Evolutionary conservation across 2,797 vertebrate genomes (phyloP), one percentile per base, ranked within the genome.

Genomic region (Pagetopsis macropterus): DNA sequence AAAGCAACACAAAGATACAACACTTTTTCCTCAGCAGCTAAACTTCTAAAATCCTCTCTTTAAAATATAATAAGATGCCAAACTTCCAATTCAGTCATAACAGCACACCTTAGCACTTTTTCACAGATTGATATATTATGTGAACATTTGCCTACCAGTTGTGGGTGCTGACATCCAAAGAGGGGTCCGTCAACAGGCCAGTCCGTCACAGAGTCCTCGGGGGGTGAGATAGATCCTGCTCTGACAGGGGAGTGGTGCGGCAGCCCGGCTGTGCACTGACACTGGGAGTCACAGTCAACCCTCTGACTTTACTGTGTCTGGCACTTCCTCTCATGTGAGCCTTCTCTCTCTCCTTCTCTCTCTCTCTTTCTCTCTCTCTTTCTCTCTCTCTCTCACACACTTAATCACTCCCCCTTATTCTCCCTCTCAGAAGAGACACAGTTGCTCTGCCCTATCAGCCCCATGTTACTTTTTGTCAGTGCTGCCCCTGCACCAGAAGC

Each of bases 181-280:
- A 78, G 76, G 73, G 58, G 69, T 87, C 51, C 65, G 55, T 65
- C 80, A 78, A 76, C 54, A 31, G 76, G 79, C 76, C 69, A 72
- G 83, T 88, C 78, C 82, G 41, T 84, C 75, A 69, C 69, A 65
- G 75, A 81, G 69, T 51, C 33, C 56, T 79, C 43, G 10, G 51
- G 41, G 65, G 83, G 67, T 82, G 69, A 65, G 87, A 79, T 86
- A 88, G 85, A 83, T 92, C 89, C 91, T 75, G 79, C 78, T 90
- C 46, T 89, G 86, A 91, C 87, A 87, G 89, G 80, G 84, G 85
- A 91, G 84, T 74, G 89, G 81, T 88, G 88, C 79, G 70, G 76
- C 75, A 81, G 75, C 77, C 65, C 13, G 68, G 75, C 77, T 66
- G 77, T 75, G 72, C 62, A 50, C 82, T 82, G 79, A 90, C 82